Evolutionary conservation across 2,113 vertebrate species (phyloP).

Genomic region (Carettochelys insculpta): DNA sequence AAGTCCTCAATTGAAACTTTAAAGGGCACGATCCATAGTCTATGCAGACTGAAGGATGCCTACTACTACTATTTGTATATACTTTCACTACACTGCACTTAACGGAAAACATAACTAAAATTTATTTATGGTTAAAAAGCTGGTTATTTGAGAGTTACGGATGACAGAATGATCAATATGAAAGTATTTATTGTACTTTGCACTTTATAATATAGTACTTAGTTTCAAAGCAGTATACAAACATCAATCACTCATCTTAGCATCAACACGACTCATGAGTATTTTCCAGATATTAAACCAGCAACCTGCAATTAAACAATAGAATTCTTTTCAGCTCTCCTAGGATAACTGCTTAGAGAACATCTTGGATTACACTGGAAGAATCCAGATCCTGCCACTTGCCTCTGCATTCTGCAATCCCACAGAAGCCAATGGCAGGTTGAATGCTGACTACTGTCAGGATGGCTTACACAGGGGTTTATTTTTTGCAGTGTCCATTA

Average conservation of each 20-base stretch:
- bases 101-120: too few species aligned
- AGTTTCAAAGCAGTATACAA: not conserved
- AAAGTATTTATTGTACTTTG: too few species aligned
- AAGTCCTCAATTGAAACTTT: too few species aligned
- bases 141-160: too few species aligned
- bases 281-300: not conserved
- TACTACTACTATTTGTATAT: too few species aligned
- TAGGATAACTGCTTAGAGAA: not conserved
- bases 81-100: too few species aligned
- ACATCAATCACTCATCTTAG: rapidly evolving
- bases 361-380: not conserved
- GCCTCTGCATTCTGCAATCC: not conserved
- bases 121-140: too few species aligned
- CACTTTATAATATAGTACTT: rapidly evolving
- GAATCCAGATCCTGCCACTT: not conserved
- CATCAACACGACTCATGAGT: rapidly evolving
- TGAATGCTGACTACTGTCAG: not conserved
- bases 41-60: too few species aligned
- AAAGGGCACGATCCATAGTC: too few species aligned
- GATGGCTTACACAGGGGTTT: not conserved
- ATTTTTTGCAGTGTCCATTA: not conserved
- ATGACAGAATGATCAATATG: too few species aligned
- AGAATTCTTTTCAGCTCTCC: not conserved
- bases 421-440: not conserved
- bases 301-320: too few species aligned